Evolutionary conservation across 2,113 vertebrate species (phyloP).

Genomic region (Rhinoderma darwinii): DNA sequence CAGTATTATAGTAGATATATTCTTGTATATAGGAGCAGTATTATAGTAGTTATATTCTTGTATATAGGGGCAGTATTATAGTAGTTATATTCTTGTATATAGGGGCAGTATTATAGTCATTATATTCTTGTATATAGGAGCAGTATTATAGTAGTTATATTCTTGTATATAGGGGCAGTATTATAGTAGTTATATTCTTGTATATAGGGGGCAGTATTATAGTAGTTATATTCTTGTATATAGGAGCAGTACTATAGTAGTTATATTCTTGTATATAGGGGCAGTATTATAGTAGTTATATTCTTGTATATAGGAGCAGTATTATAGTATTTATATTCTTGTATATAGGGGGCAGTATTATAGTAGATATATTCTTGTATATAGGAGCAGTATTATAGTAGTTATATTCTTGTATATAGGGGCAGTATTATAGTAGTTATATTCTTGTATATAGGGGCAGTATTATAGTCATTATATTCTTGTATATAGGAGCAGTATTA

Average conservation of each 20-base stretch:
- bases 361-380: too few species aligned
- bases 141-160: slow-evolving; percentile 3
- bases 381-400: too few species aligned
- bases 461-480: too few species aligned
- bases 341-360: too few species aligned
- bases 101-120: neutral
- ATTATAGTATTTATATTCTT: too few species aligned
- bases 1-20: slow-evolving; percentile 18
- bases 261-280: too few species aligned
- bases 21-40: neutral
- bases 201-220: neutral
- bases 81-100: slow-evolving; percentile 3
- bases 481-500: too few species aligned
- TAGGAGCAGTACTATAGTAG: neutral
- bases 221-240: neutral
- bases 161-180: neutral
- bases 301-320: too few species aligned
- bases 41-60: slow-evolving; percentile 5
- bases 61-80: neutral
- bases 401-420: too few species aligned
- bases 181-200: slow-evolving; percentile 2
- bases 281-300: too few species aligned
- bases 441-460: too few species aligned
- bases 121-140: neutral
- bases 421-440: too few species aligned